A percentile compares a stretch with the other conserved stretches of the same genome.
Evolutionary conservation across 2,888 invertebrate genomes (phyloP).

Genomic region (Alsophila aescularia): DNA sequence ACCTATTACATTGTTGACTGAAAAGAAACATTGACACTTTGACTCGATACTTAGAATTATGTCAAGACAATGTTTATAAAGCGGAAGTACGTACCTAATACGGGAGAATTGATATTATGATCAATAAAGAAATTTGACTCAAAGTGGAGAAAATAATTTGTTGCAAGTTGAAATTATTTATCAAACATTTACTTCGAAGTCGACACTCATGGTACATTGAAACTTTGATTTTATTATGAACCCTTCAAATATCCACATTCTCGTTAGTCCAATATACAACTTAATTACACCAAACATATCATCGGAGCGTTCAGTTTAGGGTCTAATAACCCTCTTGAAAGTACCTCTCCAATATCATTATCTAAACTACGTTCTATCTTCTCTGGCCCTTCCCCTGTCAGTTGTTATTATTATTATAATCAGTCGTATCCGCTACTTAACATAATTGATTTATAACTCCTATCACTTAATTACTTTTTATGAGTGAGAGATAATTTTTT

Average conservation of each 20-base stretch:
- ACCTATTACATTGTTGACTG: too few relatives aligned
- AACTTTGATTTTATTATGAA: too few relatives aligned
- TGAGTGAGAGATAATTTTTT: slow-evolving; percentile 34
- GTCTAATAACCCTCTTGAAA: slow-evolving; percentile 23
- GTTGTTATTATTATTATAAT: slow-evolving; percentile 32
- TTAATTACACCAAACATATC: slow-evolving; percentile 19
- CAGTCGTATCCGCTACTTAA: slow-evolving; percentile 37
- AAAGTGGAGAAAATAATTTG: too few relatives aligned
- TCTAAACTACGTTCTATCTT: slow-evolving; percentile 12
- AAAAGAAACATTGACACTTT: too few relatives aligned
- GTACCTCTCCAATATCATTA: slow-evolving; percentile 17
- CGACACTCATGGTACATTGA: too few relatives aligned
- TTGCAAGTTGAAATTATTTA: too few relatives aligned
- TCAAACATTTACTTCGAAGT: too few relatives aligned
- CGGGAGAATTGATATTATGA: too few relatives aligned
- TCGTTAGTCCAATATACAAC: slow-evolving; percentile 15
- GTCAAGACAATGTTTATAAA: too few relatives aligned
- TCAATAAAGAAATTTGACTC: too few relatives aligned
- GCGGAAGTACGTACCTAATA: too few relatives aligned
- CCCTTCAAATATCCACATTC: slow-evolving; percentile 1
- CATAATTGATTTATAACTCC: slow-evolving; percentile 63
- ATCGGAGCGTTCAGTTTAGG: slow-evolving; percentile 18
- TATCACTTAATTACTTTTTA: slow-evolving; percentile 66
- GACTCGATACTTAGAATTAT: too few relatives aligned
- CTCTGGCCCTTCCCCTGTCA: slow-evolving; percentile 24